Percentiles rank a stretch among this genome's conserved stretches.
Evolutionary conservation across 2,888 invertebrate genomes (phyloP).

Genomic region (Aromia moschata): DNA sequence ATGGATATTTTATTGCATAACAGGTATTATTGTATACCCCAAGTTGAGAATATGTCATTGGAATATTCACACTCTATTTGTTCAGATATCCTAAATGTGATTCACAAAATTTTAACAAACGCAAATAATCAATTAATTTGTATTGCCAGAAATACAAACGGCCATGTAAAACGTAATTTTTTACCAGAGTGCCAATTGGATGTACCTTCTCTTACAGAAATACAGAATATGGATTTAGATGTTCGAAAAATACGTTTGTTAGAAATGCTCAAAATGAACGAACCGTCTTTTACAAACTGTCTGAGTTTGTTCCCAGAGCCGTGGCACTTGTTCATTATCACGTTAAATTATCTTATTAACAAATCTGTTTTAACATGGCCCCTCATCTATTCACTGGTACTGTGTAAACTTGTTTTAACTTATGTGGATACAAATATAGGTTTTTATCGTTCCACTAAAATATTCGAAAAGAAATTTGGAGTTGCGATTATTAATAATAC

Average conservation of each 20-base stretch:
- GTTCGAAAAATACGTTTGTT: slow-evolving; percentile 53
- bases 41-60: slow-evolving; percentile 75
- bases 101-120: slow-evolving; percentile 62
- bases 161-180: slow-evolving; percentile 40
- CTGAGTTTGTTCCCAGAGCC: slow-evolving; percentile 66
- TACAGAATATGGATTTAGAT: slow-evolving; percentile 52
- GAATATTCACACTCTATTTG: slow-evolving; percentile 70
- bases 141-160: slow-evolving; percentile 50
- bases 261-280: slow-evolving; percentile 60
- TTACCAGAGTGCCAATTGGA: slow-evolving; percentile 36
- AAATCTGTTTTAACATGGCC: slow-evolving; percentile 59
- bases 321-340: slow-evolving; percentile 70
- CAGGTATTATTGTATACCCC: slow-evolving; percentile 73
- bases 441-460: slow-evolving; percentile 62
- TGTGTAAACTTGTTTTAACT: slow-evolving; percentile 69
- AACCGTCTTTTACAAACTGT: slow-evolving; percentile 50
- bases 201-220: slow-evolving; percentile 57
- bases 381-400: slow-evolving; percentile 68
- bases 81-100: slow-evolving; percentile 70
- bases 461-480: slow-evolving; percentile 57
- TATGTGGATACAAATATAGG: slow-evolving; percentile 70
- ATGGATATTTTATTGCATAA: slow-evolving; percentile 75
- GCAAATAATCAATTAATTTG: slow-evolving; percentile 48
- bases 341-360: slow-evolving; percentile 69
- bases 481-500: background rate